A percentile compares a stretch with the other conserved stretches of the same genome.
phyloP scores from a whole-genome alignment of 2,888 invertebrate species.

The Platycheirus albimanus region DNA sequence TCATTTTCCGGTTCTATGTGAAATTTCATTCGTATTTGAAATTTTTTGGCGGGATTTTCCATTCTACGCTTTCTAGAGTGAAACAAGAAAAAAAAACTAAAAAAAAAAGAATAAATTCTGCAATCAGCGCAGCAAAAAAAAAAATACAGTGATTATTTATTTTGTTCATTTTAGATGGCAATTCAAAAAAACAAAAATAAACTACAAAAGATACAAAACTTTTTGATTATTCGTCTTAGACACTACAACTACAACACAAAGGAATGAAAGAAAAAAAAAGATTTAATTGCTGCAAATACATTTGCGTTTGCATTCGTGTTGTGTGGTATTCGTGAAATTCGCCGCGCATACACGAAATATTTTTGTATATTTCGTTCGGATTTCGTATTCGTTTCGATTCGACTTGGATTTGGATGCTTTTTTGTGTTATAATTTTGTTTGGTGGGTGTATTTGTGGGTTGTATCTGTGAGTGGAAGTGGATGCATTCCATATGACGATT shows the following conservation, averaged over 20 bases:
- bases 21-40: constrained; percentile 69
- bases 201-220: constrained; percentile 56
- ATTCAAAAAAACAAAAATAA: constrained; percentile 15
- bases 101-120: constrained; percentile 60
- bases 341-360: constrained; percentile 46
- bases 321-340: constrained; percentile 50
- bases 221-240: constrained; percentile 56
- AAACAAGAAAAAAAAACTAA: constrained; percentile 16
- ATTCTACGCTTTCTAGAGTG: constrained; percentile 69
- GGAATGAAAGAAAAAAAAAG: constrained; percentile 53
- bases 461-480: constrained; percentile 56
- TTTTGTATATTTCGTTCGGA: background rate
- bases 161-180: constrained; percentile 60
- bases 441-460: constrained; percentile 40
- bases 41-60: constrained; percentile 72
- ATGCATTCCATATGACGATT: constrained; percentile 55
- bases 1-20: constrained; percentile 66
- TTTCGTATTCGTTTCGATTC: too few species aligned
- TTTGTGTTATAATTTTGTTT: constrained; percentile 2
- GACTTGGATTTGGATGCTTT: constrained; percentile 7
- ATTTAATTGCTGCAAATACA: constrained; percentile 51
- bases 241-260: constrained; percentile 43
- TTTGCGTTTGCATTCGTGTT: constrained; percentile 48
- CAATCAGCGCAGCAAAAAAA: constrained; percentile 46
- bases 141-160: constrained; percentile 54